phyloP scores from a whole-genome alignment of 2,888 invertebrate genomes.

The Heliconius cydno region DNA sequence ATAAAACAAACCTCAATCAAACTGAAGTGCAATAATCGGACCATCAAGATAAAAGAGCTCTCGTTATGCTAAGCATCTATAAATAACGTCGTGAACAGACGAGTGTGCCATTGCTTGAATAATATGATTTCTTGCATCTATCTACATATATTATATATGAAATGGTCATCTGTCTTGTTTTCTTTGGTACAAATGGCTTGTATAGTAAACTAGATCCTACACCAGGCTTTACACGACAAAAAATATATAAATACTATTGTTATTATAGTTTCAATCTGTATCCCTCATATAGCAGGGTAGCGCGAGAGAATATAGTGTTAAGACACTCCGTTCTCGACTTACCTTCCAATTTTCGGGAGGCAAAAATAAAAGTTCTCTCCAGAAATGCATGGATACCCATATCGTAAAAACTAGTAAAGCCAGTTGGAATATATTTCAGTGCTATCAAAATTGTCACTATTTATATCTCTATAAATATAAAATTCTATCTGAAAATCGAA shows the following conservation, averaged over 20 bases:
- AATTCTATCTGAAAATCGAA: too few species aligned
- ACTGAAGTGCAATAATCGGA: slow-evolving; percentile 11
- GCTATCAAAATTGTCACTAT: too few species aligned
- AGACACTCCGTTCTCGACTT: neutral
- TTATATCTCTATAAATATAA: too few species aligned
- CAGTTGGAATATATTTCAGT: too few species aligned
- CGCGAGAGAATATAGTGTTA: too few species aligned
- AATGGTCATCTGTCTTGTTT: neutral
- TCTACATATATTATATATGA: neutral
- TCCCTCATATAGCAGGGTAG: neutral
- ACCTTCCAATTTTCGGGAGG: neutral
- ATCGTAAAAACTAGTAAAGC: too few species aligned
- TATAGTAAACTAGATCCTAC: neutral
- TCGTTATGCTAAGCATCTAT: slow-evolving; percentile 8
- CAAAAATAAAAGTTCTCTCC: neutral
- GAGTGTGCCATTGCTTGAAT: slow-evolving; percentile 2
- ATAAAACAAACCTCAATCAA: neutral
- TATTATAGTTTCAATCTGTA: neutral
- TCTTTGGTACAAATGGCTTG: neutral
- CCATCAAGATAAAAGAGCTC: slow-evolving; percentile 11
- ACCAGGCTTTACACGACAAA: neutral
- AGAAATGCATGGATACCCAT: neutral
- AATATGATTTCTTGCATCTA: slow-evolving; percentile 8
- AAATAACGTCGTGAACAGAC: slow-evolving; percentile 24
- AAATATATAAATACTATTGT: neutral